Conservation (phyloP, 1,140 invertebrate species). For the Periplaneta americana region DNA sequence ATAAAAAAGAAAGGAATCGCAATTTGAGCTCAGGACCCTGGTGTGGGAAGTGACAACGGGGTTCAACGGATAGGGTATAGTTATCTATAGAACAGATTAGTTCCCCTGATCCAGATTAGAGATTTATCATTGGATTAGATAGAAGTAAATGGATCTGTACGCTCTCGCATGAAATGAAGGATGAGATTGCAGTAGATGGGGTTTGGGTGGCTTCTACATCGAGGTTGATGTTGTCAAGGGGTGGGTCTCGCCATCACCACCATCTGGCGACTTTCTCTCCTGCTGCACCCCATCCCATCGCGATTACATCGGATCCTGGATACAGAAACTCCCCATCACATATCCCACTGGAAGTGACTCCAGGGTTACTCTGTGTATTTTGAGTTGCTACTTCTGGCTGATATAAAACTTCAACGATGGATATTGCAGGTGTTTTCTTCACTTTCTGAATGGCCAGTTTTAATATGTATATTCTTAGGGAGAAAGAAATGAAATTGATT, state of each 20-base stretch:
- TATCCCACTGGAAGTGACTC: too few species aligned
- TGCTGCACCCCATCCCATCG: background rate
- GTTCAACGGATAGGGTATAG: background rate
- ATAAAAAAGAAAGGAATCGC: background rate
- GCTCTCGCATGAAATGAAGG: background rate
- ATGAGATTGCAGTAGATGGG: background rate
- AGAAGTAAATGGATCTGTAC: background rate
- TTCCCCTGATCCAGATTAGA: background rate
- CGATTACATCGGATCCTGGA: background rate
- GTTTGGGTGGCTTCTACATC: background rate
- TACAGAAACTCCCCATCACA: too few species aligned
- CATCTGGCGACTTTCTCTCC: background rate
- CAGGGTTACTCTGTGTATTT: too few species aligned
- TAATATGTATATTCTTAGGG: too few species aligned
- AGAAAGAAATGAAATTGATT: too few species aligned
- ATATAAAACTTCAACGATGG: too few species aligned
- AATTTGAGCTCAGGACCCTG: background rate
- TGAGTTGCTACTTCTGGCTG: too few species aligned
- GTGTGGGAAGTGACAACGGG: background rate
- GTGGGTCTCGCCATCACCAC: background rate
- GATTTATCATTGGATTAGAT: background rate
- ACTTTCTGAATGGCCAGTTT: too few species aligned
- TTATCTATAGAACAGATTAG: background rate
- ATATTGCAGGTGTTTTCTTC: too few species aligned
- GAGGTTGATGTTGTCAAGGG: background rate